Conservation (phyloP, 2,113 vertebrate species). For the Acinonyx jubatus region DNA sequence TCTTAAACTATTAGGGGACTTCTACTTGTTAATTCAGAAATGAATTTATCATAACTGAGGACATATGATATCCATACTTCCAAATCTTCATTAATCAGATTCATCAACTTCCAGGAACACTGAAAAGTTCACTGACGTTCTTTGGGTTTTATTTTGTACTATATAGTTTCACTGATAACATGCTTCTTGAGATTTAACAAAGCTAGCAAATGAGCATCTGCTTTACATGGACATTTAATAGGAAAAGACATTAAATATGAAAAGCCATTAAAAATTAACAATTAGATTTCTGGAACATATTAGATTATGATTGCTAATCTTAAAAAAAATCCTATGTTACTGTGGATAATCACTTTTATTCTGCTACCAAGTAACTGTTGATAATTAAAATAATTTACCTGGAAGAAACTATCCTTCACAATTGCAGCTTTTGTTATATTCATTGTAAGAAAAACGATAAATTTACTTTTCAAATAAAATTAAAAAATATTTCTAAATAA, state of each 20-base stretch:
- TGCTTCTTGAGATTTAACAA: not conserved
- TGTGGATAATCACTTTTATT: not conserved
- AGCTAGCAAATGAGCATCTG: not conserved
- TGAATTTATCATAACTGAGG: not conserved
- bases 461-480: conserved; percentile 5
- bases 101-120: not conserved
- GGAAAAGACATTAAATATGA: conserved; percentile 53
- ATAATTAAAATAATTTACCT: not conserved
- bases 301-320: conserved; percentile 37
- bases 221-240: conserved; percentile 56
- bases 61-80: not conserved
- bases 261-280: conserved; percentile 53
- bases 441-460: not conserved
- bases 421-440: not conserved
- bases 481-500: not conserved
- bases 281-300: conserved; percentile 15
- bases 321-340: not conserved
- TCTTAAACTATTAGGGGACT: not conserved
- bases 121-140: not conserved
- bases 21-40: conserved; percentile 1
- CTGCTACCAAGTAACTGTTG: not conserved
- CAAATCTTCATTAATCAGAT: not conserved
- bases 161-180: not conserved
- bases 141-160: not conserved
- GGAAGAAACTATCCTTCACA: conserved; percentile 18